Conservation (phyloP, 2,797 vertebrate genomes). For the Sandelia bainsii region DNA sequence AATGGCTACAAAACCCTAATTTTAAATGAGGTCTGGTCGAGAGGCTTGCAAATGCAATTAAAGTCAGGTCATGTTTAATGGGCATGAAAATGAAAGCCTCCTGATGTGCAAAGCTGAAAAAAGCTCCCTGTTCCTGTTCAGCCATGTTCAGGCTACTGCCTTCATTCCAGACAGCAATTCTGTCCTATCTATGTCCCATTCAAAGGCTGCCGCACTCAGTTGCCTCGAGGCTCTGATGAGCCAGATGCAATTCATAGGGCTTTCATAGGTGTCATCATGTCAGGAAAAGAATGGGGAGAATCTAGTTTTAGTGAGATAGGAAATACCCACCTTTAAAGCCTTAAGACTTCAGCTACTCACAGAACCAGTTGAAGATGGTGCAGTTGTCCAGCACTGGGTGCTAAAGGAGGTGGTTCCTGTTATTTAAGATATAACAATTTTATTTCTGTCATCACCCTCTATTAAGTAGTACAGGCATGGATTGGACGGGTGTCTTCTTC, state of each 20-base stretch:
- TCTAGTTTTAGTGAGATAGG: conserved; percentile 2
- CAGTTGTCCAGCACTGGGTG: neutral
- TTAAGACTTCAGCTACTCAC: conserved; percentile 7
- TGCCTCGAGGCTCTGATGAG: conserved; percentile 35
- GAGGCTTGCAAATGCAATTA: conserved; percentile 74
- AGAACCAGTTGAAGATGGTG: neutral
- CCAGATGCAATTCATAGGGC: conserved; percentile 42
- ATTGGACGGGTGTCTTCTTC: neutral
- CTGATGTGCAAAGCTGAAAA: conserved; percentile 68
- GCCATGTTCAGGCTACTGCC: conserved; percentile 57
- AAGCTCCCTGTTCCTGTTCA: conserved; percentile 52
- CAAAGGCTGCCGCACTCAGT: conserved; percentile 40
- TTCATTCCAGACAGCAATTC: conserved; percentile 40
- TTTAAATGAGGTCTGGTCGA: conserved; percentile 67
- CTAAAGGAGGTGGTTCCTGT: conserved; percentile 22
- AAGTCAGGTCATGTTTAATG: conserved; percentile 75
- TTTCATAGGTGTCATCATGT: conserved; percentile 28
- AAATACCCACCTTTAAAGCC: conserved; percentile 14
- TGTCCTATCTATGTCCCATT: conserved; percentile 9
- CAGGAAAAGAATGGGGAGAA: conserved; percentile 22
- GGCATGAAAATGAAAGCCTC: conserved; percentile 73
- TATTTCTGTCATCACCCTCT: neutral
- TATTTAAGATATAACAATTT: neutral
- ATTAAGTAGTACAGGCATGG: neutral
- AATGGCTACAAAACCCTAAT: conserved; percentile 55